Percentiles rank a stretch among this genome's conserved stretches.
Conservation (phyloP, 2,888 invertebrate genomes). For the Tachystola acroxantha region DNA sequence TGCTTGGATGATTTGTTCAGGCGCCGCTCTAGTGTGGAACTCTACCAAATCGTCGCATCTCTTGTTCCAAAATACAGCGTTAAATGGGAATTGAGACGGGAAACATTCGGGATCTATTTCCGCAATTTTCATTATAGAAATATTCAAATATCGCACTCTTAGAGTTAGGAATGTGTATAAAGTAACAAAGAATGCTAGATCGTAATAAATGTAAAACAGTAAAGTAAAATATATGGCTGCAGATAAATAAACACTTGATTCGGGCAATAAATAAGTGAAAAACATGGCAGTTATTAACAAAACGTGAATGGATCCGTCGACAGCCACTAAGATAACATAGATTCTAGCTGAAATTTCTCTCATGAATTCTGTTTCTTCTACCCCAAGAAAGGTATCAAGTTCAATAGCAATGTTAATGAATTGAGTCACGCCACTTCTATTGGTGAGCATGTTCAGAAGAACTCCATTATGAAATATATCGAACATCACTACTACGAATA, state of each 20-base stretch:
- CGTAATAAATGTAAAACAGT: conserved; percentile 35
- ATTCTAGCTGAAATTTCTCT: conserved; percentile 28
- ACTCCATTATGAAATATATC: conserved; percentile 29
- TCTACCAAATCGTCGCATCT: conserved; percentile 35
- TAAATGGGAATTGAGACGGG: conserved; percentile 36
- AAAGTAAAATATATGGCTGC: conserved; percentile 26
- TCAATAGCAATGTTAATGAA: conserved; percentile 36
- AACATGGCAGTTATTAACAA: conserved; percentile 14
- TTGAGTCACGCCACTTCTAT: conserved; percentile 27
- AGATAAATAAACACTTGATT: conserved; percentile 25
- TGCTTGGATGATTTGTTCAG: conserved; percentile 28
- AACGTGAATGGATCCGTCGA: conserved; percentile 24
- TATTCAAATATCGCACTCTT: conserved; percentile 47
- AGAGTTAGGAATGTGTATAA: conserved; percentile 28
- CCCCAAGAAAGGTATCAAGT: conserved; percentile 43
- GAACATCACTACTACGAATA: conserved; percentile 29
- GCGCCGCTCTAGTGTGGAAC: conserved; percentile 29
- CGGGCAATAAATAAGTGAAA: conserved; percentile 11
- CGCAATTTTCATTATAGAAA: conserved; percentile 42
- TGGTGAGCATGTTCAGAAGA: conserved; percentile 33
- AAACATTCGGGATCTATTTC: conserved; percentile 38
- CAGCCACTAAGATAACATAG: conserved; percentile 15
- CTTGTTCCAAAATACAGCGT: conserved; percentile 40
- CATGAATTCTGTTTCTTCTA: conserved; percentile 47
- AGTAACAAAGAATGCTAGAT: conserved; percentile 30